phyloP scores from a whole-genome alignment of 2,888 invertebrate genomes.

The Thera britannica region DNA sequence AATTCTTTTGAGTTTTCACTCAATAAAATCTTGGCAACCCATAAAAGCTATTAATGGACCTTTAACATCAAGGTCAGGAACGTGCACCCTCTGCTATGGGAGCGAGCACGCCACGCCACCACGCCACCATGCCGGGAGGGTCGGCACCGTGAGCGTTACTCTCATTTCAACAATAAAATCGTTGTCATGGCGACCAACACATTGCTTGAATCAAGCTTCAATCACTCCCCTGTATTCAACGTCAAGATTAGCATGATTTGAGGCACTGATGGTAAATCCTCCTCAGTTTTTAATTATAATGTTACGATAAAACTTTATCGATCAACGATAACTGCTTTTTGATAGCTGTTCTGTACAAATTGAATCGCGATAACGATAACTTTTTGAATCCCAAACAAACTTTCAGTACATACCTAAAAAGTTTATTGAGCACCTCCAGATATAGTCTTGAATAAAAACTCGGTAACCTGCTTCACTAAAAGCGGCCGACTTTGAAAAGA shows the following conservation, averaged over 20 bases:
- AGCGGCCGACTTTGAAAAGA: background rate
- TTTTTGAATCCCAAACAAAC: slow-evolving; percentile 2
- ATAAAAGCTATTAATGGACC: slow-evolving; percentile 7
- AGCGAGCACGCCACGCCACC: background rate
- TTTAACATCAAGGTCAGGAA: slow-evolving; percentile 4
- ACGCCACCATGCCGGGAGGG: too few relatives aligned
- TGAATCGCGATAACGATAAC: slow-evolving; percentile 13
- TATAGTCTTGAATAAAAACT: slow-evolving; percentile 5
- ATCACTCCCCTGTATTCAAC: background rate
- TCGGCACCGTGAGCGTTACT: background rate
- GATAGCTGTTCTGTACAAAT: slow-evolving; percentile 6
- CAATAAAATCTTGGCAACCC: background rate
- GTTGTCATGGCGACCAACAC: slow-evolving; percentile 7
- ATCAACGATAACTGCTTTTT: slow-evolving; percentile 17
- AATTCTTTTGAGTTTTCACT: background rate
- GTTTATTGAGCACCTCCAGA: background rate
- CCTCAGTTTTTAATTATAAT: slow-evolving; percentile 17
- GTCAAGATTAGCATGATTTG: background rate
- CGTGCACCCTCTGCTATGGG: background rate
- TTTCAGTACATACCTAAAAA: slow-evolving; percentile 8
- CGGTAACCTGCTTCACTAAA: slow-evolving; percentile 2
- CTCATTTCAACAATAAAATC: slow-evolving; percentile 8
- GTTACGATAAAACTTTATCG: slow-evolving; percentile 20
- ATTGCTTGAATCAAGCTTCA: background rate
- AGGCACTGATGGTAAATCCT: background rate